phyloP scores from a whole-genome alignment of 2,113 vertebrate genomes.

The Prolemur simus region DNA sequence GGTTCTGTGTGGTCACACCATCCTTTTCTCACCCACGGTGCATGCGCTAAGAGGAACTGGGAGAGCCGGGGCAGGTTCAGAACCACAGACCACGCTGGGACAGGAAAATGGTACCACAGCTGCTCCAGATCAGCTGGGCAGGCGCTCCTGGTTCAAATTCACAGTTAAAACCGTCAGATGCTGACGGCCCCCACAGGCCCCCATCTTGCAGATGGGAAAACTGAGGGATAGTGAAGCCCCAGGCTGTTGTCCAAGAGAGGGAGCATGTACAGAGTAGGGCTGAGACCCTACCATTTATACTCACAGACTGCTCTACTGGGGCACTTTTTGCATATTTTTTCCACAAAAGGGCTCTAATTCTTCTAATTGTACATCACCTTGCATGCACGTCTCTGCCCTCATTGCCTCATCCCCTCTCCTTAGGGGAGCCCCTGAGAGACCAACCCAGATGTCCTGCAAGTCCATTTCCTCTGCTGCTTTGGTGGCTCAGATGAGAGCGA shows the following conservation, averaged over 20 bases:
- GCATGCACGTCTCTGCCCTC: rapidly evolving
- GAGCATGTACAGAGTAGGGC: rapidly evolving
- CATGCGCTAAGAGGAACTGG: no score
- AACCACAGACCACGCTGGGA: background rate
- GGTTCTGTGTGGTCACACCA: no score
- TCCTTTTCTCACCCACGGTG: background rate
- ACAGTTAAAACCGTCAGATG: no score
- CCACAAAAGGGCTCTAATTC: background rate
- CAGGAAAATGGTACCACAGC: background rate
- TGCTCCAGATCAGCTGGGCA: rapidly evolving
- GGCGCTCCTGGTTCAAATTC: background rate
- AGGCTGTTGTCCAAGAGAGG: background rate
- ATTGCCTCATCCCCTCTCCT: background rate
- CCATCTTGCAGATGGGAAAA: background rate
- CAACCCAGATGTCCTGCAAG: background rate
- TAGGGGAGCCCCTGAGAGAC: rapidly evolving
- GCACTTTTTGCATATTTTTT: rapidly evolving
- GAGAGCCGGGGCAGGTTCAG: background rate
- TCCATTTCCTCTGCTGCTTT: background rate
- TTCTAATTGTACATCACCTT: background rate
- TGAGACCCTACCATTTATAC: rapidly evolving
- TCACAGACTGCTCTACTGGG: background rate
- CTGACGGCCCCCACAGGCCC: rapidly evolving
- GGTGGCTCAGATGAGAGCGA: background rate
- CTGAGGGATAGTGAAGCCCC: background rate